Base-by-base conservation (phyloP, 2,888 invertebrate genomes). In the Gasteruption jaculator region DNA sequence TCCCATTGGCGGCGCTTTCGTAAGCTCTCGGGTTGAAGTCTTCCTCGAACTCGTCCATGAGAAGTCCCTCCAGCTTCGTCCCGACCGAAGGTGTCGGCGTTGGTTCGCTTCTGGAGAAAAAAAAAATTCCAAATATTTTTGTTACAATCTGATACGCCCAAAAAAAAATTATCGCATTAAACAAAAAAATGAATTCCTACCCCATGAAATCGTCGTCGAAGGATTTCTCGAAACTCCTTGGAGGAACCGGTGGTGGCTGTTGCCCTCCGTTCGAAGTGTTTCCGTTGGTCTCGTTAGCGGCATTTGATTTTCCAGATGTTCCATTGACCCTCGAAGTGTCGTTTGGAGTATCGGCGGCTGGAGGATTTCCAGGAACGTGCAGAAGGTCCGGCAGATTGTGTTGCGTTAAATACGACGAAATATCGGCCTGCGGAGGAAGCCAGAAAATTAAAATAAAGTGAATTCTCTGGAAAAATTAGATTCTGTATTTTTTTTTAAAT, bases 21-120 rank as follows among this genome's bases (percentile, higher is more conserved):
- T 80, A 85, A 14, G 91, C 91, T 48, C 92, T 80, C 0, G 93
- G 92, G 75, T 93, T 89, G 65, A 93, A 93, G 71, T 90, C 86
- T 73, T 73, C 71, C 38, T 91, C 89, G 40, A 91, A 83, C 65
- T 90, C 86, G 61, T 86, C 83, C 57, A 89, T 75, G 8, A 89
- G 68, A 12, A 87, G 68, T 24, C 84, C 85, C 68, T 89, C 88
- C 49, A 87, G 75, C 72, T 85, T 86, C 27, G 86, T 83, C 50
- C 86, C 87, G 41, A 86, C 85, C 26, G 80, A 73, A 22, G 83
- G 83, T 8, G 53, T 50, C 15, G 61, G 46, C 6, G 59, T 38
- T 11, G 61, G 52, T 41, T 68, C 64, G 36, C 53, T 62, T 29
- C 58, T 64, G 24, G 27, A 38, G 38, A 40, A 11, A 40, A 46